Evolutionary conservation across 1,140 invertebrate species (phyloP), one percentile per base, ranked within the genome.

Genomic region (Nylanderia fulva): DNA sequence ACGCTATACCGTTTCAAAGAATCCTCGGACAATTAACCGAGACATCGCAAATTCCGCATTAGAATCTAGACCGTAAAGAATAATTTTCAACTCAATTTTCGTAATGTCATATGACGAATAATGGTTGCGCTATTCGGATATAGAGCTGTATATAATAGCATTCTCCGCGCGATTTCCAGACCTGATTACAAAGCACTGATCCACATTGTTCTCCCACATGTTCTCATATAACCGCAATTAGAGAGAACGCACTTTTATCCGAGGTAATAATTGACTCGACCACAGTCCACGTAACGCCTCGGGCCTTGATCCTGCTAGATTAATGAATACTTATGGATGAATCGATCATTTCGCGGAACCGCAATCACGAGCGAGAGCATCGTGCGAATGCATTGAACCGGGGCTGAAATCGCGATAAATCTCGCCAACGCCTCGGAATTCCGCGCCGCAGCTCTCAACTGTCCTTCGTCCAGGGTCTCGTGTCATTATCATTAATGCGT

Each of bases 401-500:
- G 36, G 68, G 58, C 56, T 72, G 0, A 39, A 45, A 58, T 42
- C 76, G 64, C 87, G 82, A 89, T 89, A 89, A 89, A 86, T 89
- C 88, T 86, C 60, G 66, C 39, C 86, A 77, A 88, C 86, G 76
- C 85, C 80, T 88, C 76, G 77, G 84, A 88, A 89, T 89, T 88
- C 87, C 86, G 71, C 27, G 86, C 86, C 86, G 39, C 84, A 72
- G 64, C 63, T 87, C 71, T 84, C 74, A 60, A 76, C 72, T 86
- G 88, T 88, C 88, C 88, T 89, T 89, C 88, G 85, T 82, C 56
- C 77, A 74, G 58, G 52, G 61, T 84, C 79, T 83, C 87, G 74
- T 76, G 75, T 90, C 85, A 87, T 90, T 87, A 90, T 89, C 88
- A 84, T 87, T 89, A 87, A 90, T 66, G 82, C 88, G 88, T 88